These are phyloP conservation scores for Pollenia amentaria DNA, from an alignment of 2,888 invertebrate genomes.

Conservation along the genomic window DNA sequence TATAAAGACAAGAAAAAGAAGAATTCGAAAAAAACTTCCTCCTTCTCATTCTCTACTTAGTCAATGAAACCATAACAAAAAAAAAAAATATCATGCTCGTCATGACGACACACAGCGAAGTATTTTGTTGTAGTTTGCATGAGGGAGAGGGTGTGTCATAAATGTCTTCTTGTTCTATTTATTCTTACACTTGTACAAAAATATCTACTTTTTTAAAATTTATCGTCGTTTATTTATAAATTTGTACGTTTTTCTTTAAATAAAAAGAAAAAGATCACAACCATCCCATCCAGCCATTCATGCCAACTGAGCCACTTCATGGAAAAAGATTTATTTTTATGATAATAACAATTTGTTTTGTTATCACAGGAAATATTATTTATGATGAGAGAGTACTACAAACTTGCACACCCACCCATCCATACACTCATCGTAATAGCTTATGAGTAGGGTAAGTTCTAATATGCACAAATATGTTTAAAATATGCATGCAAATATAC, in stretches of 20 bases:
- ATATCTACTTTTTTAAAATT: constrained; percentile 6
- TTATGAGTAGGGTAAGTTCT: too few species aligned
- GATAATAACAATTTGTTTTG: constrained; percentile 67
- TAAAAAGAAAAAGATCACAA: not conserved
- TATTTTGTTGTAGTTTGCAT: constrained; percentile 7
- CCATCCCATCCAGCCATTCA: constrained; percentile 7
- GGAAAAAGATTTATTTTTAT: constrained; percentile 58
- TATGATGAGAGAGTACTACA: constrained; percentile 53
- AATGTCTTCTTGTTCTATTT: constrained; percentile 17
- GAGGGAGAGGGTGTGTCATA: constrained; percentile 63
- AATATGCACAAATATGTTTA: too few species aligned
- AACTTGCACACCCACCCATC: not conserved
- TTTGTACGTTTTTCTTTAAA: constrained; percentile 17
- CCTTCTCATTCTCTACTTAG: not conserved
- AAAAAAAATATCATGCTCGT: constrained; percentile 47
- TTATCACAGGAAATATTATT: constrained; percentile 72
- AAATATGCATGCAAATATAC: too few species aligned
- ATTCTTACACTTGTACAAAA: constrained; percentile 56
- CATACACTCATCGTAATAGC: not conserved
- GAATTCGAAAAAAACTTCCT: constrained; percentile 17
- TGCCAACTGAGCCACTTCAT: constrained; percentile 53
- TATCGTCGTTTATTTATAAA: constrained; percentile 39
- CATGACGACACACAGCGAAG: constrained; percentile 16
- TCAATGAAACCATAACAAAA: constrained; percentile 65
- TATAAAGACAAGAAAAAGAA: not conserved